These are phyloP conservation scores for Netelia virgata DNA, from an alignment of 2,888 invertebrate species.

Conservation along the genomic window DNA sequence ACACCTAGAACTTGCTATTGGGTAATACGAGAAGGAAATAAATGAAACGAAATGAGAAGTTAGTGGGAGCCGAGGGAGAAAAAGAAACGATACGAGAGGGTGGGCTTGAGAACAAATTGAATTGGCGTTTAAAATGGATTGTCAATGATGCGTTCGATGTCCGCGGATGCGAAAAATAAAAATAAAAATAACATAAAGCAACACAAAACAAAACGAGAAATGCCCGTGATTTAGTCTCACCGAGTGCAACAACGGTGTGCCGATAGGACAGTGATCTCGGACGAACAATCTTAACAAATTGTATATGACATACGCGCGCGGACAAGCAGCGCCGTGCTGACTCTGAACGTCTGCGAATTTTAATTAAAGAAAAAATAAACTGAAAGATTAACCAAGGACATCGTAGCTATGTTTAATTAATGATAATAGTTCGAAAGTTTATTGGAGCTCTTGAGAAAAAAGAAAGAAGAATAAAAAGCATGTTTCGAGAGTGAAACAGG, in stretches of 20 bases:
- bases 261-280: slow-evolving; percentile 74
- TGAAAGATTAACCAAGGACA: slow-evolving; percentile 68
- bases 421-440: slow-evolving; percentile 65
- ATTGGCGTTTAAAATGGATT: slow-evolving; percentile 55
- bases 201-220: not conserved
- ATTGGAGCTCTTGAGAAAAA: slow-evolving; percentile 52
- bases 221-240: slow-evolving; percentile 39
- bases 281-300: slow-evolving; percentile 80
- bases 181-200: not conserved
- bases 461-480: slow-evolving; percentile 2
- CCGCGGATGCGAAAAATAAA: slow-evolving; percentile 35
- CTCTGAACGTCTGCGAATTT: slow-evolving; percentile 73
- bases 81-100: slow-evolving; percentile 7
- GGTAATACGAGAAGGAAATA: slow-evolving; percentile 56
- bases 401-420: slow-evolving; percentile 69
- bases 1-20: slow-evolving; percentile 55
- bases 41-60: slow-evolving; percentile 6
- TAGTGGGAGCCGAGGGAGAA: slow-evolving; percentile 1
- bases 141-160: slow-evolving; percentile 36
- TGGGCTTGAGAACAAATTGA: slow-evolving; percentile 37
- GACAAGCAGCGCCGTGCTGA: slow-evolving; percentile 52
- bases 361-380: slow-evolving; percentile 64
- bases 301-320: slow-evolving; percentile 71
- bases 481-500: not conserved
- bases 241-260: slow-evolving; percentile 62